phyloP scores from a whole-genome alignment of 1,140 invertebrate genomes.

The Calycopis cecrops region DNA sequence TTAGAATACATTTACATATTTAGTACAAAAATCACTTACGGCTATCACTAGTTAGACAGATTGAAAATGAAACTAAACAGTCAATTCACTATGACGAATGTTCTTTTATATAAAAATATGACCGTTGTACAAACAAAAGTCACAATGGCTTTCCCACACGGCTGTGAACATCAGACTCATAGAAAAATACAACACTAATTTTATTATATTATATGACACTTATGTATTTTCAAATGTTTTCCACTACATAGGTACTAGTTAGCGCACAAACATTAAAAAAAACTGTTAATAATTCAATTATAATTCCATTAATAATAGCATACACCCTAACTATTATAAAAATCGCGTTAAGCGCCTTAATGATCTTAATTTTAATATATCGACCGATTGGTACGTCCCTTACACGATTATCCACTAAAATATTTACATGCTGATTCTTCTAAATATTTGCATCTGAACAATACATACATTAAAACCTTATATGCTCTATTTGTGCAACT shows the following conservation, averaged over 20 bases:
- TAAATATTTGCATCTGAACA: conserved; percentile 74
- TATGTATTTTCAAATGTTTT: conserved; percentile 3
- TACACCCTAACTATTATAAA: conserved; percentile 42
- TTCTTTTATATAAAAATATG: conserved; percentile 12
- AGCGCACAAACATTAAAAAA: conserved; percentile 29
- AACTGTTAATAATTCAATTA: conserved; percentile 29
- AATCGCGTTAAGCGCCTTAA: conserved; percentile 45
- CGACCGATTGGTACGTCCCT: conserved; percentile 43
- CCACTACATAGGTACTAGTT: conserved; percentile 32
- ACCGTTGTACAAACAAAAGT: conserved; percentile 6
- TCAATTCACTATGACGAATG: conserved; percentile 1
- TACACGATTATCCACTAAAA: conserved; percentile 51
- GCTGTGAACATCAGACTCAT: conserved; percentile 2
- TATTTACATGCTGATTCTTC: conserved; percentile 71
- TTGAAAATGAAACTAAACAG: conserved; percentile 1
- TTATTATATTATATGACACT: conserved; percentile 10
- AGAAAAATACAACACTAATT: conserved; percentile 11
- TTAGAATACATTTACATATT: conserved; percentile 2
- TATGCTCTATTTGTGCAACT: conserved; percentile 61
- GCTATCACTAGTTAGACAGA: conserved; percentile 3
- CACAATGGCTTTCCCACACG: neutral
- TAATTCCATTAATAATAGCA: conserved; percentile 32
- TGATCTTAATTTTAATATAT: conserved; percentile 49
- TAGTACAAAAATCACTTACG: conserved; percentile 7
- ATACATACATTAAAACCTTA: conserved; percentile 71